Evolutionary conservation across 2,113 vertebrate species (phyloP).

Genomic region (Cisticola juncidis): DNA sequence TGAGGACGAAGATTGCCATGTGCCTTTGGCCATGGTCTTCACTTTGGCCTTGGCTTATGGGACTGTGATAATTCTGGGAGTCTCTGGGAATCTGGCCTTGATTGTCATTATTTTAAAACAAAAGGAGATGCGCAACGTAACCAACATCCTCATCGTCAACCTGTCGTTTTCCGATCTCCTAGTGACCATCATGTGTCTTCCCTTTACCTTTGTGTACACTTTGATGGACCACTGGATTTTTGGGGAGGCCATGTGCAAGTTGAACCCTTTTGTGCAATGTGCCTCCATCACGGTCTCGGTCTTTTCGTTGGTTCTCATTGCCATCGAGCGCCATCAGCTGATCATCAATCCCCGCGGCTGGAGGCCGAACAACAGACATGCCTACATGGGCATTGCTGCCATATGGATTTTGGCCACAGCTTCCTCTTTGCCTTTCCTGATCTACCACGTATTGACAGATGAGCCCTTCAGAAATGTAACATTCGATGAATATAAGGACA

Average conservation of each 20-base stretch:
- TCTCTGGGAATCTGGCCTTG: slow-evolving; percentile 84
- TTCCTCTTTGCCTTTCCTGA: slow-evolving; percentile 82
- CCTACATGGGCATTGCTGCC: slow-evolving; percentile 80
- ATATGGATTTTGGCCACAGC: slow-evolving; percentile 83
- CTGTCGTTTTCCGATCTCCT: slow-evolving; percentile 87
- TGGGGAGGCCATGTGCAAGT: slow-evolving; percentile 85
- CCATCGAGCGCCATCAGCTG: slow-evolving; percentile 85
- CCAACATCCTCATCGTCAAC: slow-evolving; percentile 89
- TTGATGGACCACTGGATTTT: slow-evolving; percentile 92
- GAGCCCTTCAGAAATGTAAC: slow-evolving; percentile 83
- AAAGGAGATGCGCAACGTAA: slow-evolving; percentile 88
- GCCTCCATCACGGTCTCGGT: slow-evolving; percentile 86
- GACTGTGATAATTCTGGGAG: slow-evolving; percentile 83
- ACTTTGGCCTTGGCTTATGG: slow-evolving; percentile 83
- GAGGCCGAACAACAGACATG: slow-evolving; percentile 84
- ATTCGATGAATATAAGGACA: slow-evolving; percentile 79
- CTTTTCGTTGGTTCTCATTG: slow-evolving; percentile 87
- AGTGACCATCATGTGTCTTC: slow-evolving; percentile 85
- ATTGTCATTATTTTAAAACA: slow-evolving; percentile 85
- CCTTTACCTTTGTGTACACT: slow-evolving; percentile 87
- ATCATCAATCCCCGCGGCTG: slow-evolving; percentile 87
- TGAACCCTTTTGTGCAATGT: slow-evolving; percentile 86
- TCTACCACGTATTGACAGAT: slow-evolving; percentile 81
- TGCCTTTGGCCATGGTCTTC: slow-evolving; percentile 81
- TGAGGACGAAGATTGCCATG: slow-evolving; percentile 71